Conservation (phyloP, 1,140 invertebrate genomes). For the Drosophila oshimai region DNA sequence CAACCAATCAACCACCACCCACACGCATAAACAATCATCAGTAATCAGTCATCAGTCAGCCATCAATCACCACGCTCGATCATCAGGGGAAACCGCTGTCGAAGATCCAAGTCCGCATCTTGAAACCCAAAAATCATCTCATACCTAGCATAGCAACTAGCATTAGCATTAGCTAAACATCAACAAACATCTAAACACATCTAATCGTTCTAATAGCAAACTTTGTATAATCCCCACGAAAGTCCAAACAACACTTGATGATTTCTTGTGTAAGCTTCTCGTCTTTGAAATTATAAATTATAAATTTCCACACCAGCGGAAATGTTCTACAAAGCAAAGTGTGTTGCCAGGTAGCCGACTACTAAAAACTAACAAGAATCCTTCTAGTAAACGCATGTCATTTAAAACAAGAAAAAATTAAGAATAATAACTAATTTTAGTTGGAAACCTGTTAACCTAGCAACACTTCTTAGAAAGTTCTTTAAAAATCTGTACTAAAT, state of each 20-base stretch:
- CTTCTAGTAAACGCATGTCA: too few relatives aligned
- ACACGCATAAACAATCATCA: slow-evolving; percentile 8
- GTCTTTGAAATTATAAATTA: background rate
- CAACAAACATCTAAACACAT: slow-evolving; percentile 12
- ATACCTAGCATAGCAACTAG: slow-evolving; percentile 20
- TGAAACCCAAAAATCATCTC: slow-evolving; percentile 11
- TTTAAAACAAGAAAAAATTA: background rate
- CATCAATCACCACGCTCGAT: background rate
- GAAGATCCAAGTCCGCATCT: slow-evolving; percentile 18
- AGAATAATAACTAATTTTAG: too few relatives aligned
- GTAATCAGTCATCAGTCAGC: slow-evolving; percentile 22
- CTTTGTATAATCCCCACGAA: slow-evolving; percentile 11
- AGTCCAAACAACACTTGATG: background rate
- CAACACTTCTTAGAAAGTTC: too few relatives aligned
- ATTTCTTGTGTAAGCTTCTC: slow-evolving; percentile 13
- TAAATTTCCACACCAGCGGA: slow-evolving; percentile 28
- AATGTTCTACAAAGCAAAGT: slow-evolving; percentile 7
- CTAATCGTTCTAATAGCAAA: slow-evolving; percentile 22
- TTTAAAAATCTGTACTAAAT: too few relatives aligned
- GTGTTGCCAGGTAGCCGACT: background rate
- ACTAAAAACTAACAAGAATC: too few relatives aligned
- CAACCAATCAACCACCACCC: slow-evolving; percentile 2
- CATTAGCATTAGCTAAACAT: slow-evolving; percentile 2
- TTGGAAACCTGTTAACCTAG: too few relatives aligned
- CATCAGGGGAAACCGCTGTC: slow-evolving; percentile 9